These are phyloP conservation scores for Spizella passerina DNA, from an alignment of 2,797 vertebrate genomes.

Conservation along the genomic window DNA sequence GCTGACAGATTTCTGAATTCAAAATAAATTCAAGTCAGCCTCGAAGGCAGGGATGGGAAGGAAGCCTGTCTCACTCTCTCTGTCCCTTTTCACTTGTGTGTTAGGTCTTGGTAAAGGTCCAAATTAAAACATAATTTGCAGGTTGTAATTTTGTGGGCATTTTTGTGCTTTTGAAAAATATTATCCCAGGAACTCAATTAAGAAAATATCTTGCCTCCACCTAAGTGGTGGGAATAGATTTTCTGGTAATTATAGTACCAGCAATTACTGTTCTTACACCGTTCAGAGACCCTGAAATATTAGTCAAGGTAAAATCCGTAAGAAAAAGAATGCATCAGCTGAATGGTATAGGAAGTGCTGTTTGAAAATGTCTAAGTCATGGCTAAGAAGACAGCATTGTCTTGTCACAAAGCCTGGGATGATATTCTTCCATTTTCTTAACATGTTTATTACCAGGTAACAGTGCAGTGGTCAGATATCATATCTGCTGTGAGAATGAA, in stretches of 20 bases:
- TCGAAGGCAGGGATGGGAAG: not conserved
- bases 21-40: not conserved
- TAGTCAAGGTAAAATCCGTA: not conserved
- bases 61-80: not conserved
- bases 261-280: not conserved
- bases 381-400: not conserved
- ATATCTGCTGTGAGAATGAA: not conserved
- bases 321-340: not conserved
- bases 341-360: not conserved
- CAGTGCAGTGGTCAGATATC: not conserved
- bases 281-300: not conserved
- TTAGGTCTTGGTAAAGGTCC: not conserved
- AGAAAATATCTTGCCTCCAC: not conserved
- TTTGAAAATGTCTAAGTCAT: not conserved
- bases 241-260: not conserved
- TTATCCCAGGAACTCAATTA: not conserved
- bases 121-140: not conserved
- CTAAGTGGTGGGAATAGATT: not conserved
- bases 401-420: not conserved
- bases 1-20: slow-evolving; percentile 39
- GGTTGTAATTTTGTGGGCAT: not conserved
- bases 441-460: not conserved
- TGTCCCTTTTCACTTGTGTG: rapidly evolving
- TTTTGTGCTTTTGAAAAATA: not conserved
- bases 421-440: not conserved